phyloP scores from a whole-genome alignment of 2,797 vertebrate genomes.

The Bryconaethiops microstoma region DNA sequence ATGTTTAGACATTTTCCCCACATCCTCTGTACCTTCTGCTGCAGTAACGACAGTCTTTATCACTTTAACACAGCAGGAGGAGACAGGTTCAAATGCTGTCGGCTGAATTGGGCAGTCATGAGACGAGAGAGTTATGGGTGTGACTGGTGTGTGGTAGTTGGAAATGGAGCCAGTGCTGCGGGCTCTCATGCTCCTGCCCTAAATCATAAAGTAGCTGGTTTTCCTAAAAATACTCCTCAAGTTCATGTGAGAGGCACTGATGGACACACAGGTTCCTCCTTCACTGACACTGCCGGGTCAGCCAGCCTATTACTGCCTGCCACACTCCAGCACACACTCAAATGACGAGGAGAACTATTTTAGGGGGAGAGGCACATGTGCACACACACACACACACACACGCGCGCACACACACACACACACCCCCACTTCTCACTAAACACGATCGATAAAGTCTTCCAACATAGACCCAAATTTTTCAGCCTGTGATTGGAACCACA shows the following conservation, averaged over 20 bases:
- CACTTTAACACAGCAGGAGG: no score
- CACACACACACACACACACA: not conserved
- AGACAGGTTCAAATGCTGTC: no score
- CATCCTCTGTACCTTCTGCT: no score
- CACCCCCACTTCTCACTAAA: not conserved
- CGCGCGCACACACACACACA: not conserved
- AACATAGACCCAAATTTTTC: slow-evolving; percentile 6
- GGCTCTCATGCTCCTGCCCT: not conserved
- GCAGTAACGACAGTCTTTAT: no score
- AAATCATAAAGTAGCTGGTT: slow-evolving; percentile 15
- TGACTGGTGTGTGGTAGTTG: not conserved
- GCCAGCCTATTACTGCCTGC: slow-evolving; percentile 29
- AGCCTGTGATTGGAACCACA: not conserved
- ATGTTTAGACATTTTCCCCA: no score
- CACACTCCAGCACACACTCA: slow-evolving; percentile 37
- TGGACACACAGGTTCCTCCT: not conserved
- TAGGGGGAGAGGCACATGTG: slow-evolving; percentile 6
- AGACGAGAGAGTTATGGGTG: not conserved
- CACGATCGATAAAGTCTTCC: slow-evolving; percentile 34
- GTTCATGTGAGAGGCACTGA: slow-evolving; percentile 12
- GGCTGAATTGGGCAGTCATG: no score
- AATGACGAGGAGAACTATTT: slow-evolving; percentile 20
- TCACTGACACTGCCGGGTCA: slow-evolving; percentile 21
- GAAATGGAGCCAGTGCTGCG: not conserved
- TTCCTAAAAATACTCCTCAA: slow-evolving; percentile 18